phyloP scores from a whole-genome alignment of 2,888 invertebrate genomes.

The Sepiola atlantica region DNA sequence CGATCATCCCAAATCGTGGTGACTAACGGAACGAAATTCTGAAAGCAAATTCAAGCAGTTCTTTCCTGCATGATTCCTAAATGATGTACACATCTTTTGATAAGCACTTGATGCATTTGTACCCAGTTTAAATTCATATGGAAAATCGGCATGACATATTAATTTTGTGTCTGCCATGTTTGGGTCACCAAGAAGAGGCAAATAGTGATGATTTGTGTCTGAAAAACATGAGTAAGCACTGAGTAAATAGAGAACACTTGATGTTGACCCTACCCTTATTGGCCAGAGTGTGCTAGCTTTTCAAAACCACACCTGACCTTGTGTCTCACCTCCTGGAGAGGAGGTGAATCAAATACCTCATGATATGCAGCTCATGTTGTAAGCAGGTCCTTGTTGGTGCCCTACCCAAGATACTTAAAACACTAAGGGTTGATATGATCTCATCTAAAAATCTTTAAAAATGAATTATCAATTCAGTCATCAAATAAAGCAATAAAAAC shows the following conservation, averaged over 20 bases:
- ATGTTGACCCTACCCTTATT: background rate
- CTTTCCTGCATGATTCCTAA: too few relatives aligned
- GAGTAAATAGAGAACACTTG: too few relatives aligned
- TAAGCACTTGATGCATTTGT: too few relatives aligned
- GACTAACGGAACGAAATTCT: too few relatives aligned
- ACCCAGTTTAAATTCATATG: too few relatives aligned
- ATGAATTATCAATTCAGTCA: background rate
- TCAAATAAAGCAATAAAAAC: background rate
- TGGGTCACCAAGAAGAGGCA: too few relatives aligned
- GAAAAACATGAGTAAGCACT: too few relatives aligned
- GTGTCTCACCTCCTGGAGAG: background rate
- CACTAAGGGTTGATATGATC: background rate
- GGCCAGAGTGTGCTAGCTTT: background rate
- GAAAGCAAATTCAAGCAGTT: too few relatives aligned
- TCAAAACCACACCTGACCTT: background rate
- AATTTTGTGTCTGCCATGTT: too few relatives aligned
- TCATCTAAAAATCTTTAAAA: conserved; percentile 23
- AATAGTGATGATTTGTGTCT: background rate
- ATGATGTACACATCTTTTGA: too few relatives aligned
- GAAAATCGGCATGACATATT: too few relatives aligned
- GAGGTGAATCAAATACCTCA: background rate
- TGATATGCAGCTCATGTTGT: background rate
- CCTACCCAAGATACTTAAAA: background rate
- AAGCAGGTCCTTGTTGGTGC: background rate
- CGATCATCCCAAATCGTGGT: too few relatives aligned